phyloP scores from a whole-genome alignment of 2,888 invertebrate species.

The Ochropacha duplaris region DNA sequence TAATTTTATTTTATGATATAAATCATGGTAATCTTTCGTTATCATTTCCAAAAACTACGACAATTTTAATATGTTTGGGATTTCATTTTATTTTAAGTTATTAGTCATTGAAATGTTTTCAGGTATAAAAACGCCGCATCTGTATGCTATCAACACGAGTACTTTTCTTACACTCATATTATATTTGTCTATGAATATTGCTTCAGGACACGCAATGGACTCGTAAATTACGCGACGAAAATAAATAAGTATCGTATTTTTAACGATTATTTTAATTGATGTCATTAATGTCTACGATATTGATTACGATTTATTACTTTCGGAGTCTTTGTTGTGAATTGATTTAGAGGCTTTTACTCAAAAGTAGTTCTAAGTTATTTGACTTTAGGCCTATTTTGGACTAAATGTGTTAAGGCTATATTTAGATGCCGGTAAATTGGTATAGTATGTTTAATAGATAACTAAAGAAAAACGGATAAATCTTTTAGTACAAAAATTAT shows the following conservation, averaged over 20 bases:
- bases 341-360: conserved; percentile 28
- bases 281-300: conserved; percentile 59
- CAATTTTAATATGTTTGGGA: too few species aligned
- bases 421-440: too few species aligned
- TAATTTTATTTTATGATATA: too few species aligned
- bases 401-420: neutral
- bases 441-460: too few species aligned
- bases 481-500: too few species aligned
- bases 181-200: conserved; percentile 41
- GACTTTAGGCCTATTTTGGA: neutral
- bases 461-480: too few species aligned
- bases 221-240: conserved; percentile 52
- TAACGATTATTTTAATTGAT: conserved; percentile 70
- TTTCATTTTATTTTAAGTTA: too few species aligned
- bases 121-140: neutral
- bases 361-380: neutral
- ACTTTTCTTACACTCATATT: conserved; percentile 16
- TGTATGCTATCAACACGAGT: neutral
- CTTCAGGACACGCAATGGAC: conserved; percentile 46
- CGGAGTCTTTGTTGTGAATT: conserved; percentile 25
- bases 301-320: conserved; percentile 66
- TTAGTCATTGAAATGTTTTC: too few species aligned
- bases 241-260: conserved; percentile 49
- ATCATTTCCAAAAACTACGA: too few species aligned
- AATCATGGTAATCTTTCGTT: too few species aligned